A percentile compares a stretch with the other conserved stretches of the same genome.
phyloP scores from a whole-genome alignment of 2,113 vertebrate genomes.

The Vombatus ursinus region DNA sequence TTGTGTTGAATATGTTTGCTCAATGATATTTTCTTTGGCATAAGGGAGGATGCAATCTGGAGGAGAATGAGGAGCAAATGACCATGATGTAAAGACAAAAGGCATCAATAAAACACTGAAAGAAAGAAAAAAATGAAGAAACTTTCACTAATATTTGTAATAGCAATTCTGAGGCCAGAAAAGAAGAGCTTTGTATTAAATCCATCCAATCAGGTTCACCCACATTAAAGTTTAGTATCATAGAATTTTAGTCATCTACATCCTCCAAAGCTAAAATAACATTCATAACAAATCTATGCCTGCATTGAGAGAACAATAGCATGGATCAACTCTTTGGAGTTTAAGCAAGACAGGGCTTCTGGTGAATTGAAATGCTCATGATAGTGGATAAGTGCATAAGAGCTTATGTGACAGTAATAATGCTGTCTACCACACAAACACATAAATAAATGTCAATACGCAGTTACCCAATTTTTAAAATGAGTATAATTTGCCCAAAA shows the following conservation, averaged over 20 bases:
- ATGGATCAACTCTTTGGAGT: slow-evolving; percentile 21
- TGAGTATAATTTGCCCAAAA: slow-evolving; percentile 54
- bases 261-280: not conserved
- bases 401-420: not conserved
- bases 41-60: not conserved
- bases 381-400: not conserved
- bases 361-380: slow-evolving; percentile 17
- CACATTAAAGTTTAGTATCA: slow-evolving; percentile 10
- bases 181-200: slow-evolving; percentile 58
- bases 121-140: not conserved
- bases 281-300: not conserved
- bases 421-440: slow-evolving; percentile 36
- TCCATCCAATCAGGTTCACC: slow-evolving; percentile 64
- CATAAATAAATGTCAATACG: slow-evolving; percentile 29
- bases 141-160: not conserved
- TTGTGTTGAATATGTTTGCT: not conserved
- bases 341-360: not conserved
- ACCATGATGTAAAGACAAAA: not conserved
- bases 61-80: not conserved
- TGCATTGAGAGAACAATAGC: not conserved
- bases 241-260: not conserved
- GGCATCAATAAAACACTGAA: not conserved
- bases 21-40: not conserved
- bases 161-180: not conserved
- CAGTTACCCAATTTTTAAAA: slow-evolving; percentile 51